Evolutionary conservation across 2,113 vertebrate genomes (phyloP), one percentile per base, ranked within the genome.

Genomic region (Neolamprologus caudopunctatus): DNA sequence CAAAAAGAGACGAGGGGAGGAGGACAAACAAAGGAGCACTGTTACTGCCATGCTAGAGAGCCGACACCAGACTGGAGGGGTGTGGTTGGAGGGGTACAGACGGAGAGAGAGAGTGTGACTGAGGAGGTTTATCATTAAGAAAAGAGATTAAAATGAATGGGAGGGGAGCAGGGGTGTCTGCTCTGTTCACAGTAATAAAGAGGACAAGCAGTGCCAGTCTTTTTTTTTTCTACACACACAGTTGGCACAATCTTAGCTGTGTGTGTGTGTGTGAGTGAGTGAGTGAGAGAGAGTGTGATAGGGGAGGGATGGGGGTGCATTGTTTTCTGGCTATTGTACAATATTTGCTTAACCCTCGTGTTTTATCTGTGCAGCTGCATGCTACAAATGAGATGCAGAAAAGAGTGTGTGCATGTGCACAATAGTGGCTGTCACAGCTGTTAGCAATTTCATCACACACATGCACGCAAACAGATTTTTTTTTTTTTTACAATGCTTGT

Each of bases 11-110:
- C 51, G 80, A 73, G 83, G 84, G 85, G 85, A 31, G 75, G 79
- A 80, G 96, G 63, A 81, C 90, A 95, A 96, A 98, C 97, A 98
- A 98, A 98, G 98, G 94, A 97, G 96, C 97, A 97, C 97, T 97
- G 98, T 97, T 96, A 94, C 90, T 84, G 92, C 92, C 89, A 94
- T 90, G 90, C 92, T 91, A 78, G 84, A 93, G 93, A 92, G 92
- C 91, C 82, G 84, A 87, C 93, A 90, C 84, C 92, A 88, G 90
- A 85, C 81, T 92, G 81, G 88, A 89, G 91, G 90, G 93, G 82
- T 35, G 87, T 13, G 71, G 88, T 84, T 85, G 73, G 87, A 84
- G 80, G 58, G 73, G 80, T 88, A 53, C 83, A 88, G 87, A 83
- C 35, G 14, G 78, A 53, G 89, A 83, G 83, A 42, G 87, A 85